Evolutionary conservation across 2,113 vertebrate species (phyloP), one percentile per base, ranked within the genome.

Genomic region (Climacteris rufus): DNA sequence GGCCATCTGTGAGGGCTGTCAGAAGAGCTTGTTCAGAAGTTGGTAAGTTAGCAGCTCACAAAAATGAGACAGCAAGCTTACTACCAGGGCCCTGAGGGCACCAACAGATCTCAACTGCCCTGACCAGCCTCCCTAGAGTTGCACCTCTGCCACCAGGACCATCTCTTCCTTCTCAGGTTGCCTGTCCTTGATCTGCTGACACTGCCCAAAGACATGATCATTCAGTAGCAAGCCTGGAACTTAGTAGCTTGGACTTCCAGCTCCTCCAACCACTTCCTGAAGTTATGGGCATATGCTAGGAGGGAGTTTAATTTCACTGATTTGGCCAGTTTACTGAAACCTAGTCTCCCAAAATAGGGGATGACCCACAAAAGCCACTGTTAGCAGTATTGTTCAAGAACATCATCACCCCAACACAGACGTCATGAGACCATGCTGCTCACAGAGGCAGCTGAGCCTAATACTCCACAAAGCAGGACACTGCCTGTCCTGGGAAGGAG

Each of bases 371-470:
- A 18, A 42, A 42, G 13, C 42, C 42, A 10, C 42, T 42, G 42
- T 42, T 42, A 42, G 42, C 42, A 42, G 42, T 15, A 42, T 15
- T 15, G 42, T 13, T 42, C 10, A 42, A 42, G 12, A 42, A 42
- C 42, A 42, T 13, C 42, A 42, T 13, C 40, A 83, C 10, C 53
- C 74, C 33, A 20, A 11, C n/a, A 44, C 20, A 80, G 52, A 66
- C 25, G 18, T 7, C 3, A 1, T 1, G 15, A n/a, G 60, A 8
- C 18, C 42, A 44, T 5, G 0, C 16, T 49, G 63, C 50, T 66
- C 10, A 16, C 1, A 50, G 28, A 3, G 8, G 18, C 40, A 69
- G 53, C 37, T 50, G 33, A 85, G 59, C 31, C 37, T 28, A 31
- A 44, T 3, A 1, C 52, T 59, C 35, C 13, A n/a, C 44, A 59